Evolutionary conservation across 2,113 vertebrate species (phyloP), one percentile per base, ranked within the genome.

Genomic region (Pygoscelis adeliae): DNA sequence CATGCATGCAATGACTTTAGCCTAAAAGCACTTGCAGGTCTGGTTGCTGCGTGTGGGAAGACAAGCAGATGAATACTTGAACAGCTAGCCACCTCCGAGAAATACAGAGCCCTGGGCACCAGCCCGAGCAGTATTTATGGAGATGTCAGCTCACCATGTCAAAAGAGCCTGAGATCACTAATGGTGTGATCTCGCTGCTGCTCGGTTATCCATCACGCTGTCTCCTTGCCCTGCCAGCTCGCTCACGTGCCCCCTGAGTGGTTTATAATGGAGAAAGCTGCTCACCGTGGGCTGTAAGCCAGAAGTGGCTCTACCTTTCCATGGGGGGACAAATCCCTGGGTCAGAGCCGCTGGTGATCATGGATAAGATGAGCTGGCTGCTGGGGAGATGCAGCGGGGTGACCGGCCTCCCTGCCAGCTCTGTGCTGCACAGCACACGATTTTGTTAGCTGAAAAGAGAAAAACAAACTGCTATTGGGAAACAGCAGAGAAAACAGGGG

Each of bases 381-480:
- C 49, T 70, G 32, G 30, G 16, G 25, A 49, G 40, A 38, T 2
- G 3, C 40, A 16, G 34, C 3, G 6, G 19, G 42, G 38, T 46
- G 52, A 50, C 32, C 8, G 1, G 34, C 20, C 20, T 46, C 77
- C 61, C 30, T 44, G n/a, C 78, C 56, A 52, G 44, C 34, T 10
- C 19, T 12, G 27, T 46, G 32, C 38, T 17, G 49, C 1, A 8
- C 32, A 21, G 44, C 34, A 9, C n/a, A 12, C 0, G 2, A 20
- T 7, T 78, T 30, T 47, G n/a, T 21, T 56, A 53, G 47, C 59
- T 49, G 53, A 61, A 49, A 49, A 36, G 50, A 62, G n/a, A 40
- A 78, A 78, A 50, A 15, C 15, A 10, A 50, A 36, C 14, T 6
- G 7, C 34, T 52, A 1, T 6, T n/a, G 34, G 72, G 59, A 72